Percentiles rank a stretch among this genome's conserved stretches.
Conservation (phyloP, 2,797 vertebrate genomes). For the Lerista edwardsae region DNA sequence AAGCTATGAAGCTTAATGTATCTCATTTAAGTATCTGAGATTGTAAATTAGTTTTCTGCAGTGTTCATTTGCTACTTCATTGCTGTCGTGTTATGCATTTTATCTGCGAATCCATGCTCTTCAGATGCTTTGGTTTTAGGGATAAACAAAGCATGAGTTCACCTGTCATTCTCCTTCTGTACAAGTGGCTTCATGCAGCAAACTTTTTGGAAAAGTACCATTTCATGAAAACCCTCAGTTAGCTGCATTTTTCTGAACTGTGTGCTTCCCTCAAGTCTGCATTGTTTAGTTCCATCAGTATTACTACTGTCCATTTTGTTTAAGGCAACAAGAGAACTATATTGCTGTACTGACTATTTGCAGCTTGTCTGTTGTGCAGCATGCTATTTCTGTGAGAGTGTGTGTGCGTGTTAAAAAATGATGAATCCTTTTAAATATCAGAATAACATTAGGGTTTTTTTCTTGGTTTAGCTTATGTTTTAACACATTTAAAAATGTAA, state of each 20-base stretch:
- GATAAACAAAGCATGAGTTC: constrained; percentile 4
- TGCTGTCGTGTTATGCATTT: neutral
- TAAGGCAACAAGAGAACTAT: constrained; percentile 37
- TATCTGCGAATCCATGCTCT: constrained; percentile 3
- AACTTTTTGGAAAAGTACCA: neutral
- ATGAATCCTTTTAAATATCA: neutral
- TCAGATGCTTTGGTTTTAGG: neutral
- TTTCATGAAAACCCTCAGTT: neutral
- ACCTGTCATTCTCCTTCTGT: constrained; percentile 19
- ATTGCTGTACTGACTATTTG: constrained; percentile 49
- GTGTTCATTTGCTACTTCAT: constrained; percentile 15
- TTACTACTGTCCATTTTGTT: constrained; percentile 19
- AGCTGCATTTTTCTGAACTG: constrained; percentile 14
- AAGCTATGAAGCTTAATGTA: neutral
- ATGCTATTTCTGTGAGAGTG: neutral
- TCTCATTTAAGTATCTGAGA: constrained; percentile 22
- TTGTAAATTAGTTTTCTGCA: constrained; percentile 1
- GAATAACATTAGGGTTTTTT: neutral
- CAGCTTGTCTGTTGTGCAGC: neutral
- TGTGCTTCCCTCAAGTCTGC: constrained; percentile 42
- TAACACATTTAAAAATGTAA: constrained; percentile 49
- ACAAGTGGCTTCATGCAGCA: constrained; percentile 15
- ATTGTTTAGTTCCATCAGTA: constrained; percentile 34
- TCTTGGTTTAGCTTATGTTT: neutral
- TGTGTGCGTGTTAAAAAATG: no score